A percentile compares a stretch with the other conserved stretches of the same genome.
These are phyloP conservation scores for Porphyrio hochstetteri DNA, from an alignment of 2,113 vertebrate genomes.

Conservation along the genomic window DNA sequence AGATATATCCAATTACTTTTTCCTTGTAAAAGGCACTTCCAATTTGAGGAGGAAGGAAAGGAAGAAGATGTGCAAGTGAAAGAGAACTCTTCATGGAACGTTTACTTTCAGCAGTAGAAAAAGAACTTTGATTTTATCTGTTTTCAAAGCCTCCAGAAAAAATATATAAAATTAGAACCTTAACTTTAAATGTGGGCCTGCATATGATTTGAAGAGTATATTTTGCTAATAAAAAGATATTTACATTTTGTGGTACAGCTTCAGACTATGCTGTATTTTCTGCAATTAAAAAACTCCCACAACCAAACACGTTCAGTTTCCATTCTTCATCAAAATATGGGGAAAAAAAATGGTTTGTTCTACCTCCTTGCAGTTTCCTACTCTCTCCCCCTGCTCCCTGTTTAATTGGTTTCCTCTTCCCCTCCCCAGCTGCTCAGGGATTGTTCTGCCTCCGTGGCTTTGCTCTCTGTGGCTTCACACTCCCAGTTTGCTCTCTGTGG, in stretches of 20 bases:
- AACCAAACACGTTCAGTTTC: neutral
- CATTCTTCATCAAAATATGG: neutral
- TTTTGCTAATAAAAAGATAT: neutral
- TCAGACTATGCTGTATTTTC: neutral
- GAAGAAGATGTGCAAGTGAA: neutral
- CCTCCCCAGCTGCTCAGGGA: neutral
- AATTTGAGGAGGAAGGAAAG: neutral
- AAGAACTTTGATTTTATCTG: neutral
- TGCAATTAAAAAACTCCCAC: neutral
- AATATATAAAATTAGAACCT: neutral
- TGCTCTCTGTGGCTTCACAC: neutral
- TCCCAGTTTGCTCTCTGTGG: constrained; percentile 22
- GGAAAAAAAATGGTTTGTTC: neutral
- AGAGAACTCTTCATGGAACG: neutral
- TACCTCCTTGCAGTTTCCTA: neutral
- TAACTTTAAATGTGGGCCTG: neutral
- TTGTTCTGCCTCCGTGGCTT: neutral
- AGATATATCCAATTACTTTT: neutral
- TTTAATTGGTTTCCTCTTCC: neutral
- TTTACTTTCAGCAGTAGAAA: neutral
- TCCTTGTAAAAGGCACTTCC: neutral
- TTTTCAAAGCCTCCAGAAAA: neutral
- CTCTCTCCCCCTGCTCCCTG: neutral
- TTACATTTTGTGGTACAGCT: neutral
- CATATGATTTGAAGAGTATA: neutral